Conservation (phyloP, 2,113 vertebrate species). For the Probosciger aterrimus region DNA sequence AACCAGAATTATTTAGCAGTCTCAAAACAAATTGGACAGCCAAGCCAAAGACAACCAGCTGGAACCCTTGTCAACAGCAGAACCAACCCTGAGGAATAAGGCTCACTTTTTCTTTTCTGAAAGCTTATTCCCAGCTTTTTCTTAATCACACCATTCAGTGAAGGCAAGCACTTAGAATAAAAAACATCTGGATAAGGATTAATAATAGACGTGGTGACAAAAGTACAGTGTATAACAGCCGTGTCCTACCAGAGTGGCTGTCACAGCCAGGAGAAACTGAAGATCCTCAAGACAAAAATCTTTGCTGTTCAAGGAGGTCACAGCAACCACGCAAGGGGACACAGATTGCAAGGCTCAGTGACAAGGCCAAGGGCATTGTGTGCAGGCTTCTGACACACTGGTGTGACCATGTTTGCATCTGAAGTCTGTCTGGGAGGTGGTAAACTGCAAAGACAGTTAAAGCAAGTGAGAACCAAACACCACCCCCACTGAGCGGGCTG, state of each 20-base stretch:
- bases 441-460: background rate
- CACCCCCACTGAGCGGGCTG: background rate
- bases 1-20: background rate
- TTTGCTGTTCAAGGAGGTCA: background rate
- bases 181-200: background rate
- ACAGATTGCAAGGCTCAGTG: rapidly evolving
- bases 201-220: background rate
- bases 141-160: background rate
- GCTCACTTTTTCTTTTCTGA: background rate
- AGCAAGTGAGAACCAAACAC: background rate
- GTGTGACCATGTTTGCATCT: rapidly evolving
- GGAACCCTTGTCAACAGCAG: background rate
- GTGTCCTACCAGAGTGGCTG: background rate
- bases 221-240: background rate
- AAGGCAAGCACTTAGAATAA: background rate
- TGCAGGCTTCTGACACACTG: background rate
- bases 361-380: background rate
- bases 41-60: background rate
- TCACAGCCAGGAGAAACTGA: background rate
- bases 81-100: background rate
- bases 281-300: background rate
- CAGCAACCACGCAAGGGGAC: background rate
- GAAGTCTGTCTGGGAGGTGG: background rate
- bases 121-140: background rate
- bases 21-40: background rate